Base-by-base conservation (phyloP, 1,140 invertebrate species). In the Pygmarrhopalites habei region DNA sequence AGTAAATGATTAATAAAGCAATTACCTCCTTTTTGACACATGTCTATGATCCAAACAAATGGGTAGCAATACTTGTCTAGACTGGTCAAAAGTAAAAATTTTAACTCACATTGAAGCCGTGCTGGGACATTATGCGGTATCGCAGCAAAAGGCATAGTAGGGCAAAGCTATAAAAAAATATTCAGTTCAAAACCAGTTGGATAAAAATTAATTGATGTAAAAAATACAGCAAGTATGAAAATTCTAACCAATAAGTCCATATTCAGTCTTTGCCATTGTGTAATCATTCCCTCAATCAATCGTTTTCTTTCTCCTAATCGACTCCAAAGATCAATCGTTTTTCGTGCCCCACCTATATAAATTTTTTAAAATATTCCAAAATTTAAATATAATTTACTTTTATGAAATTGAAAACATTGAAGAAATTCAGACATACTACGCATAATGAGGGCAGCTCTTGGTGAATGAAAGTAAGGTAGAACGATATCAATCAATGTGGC, bases 71-170 rank as follows among this genome's bases (percentile, higher is more conserved):
- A n/a, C n/a, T n/a, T n/a, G n/a, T n/a, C n/a, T n/a, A n/a, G n/a
- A n/a, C n/a, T n/a, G n/a, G n/a, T n/a, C n/a, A n/a, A n/a, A n/a
- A n/a, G n/a, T n/a, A n/a, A n/a, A n/a, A n/a, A n/a, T n/a, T n/a
- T n/a, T n/a, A n/a, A n/a, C n/a, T n/a, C n/a, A 68, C 67, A 58
- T 61, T 65, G 69, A 3, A 71, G 39, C 25, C 65, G 39, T 28
- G 64, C 69, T 23, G 69, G 69, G 19, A 39, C 17, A 51, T 68
- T 43, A 47, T 64, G 44, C 10, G 61, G 66, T 28, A 60, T 57
- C 43, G 69, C 69, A 39, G 69, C 52, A 30, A 71, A 71, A 25
- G 69, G 69, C 39, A 71, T 60, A 0, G 65, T 10, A n/a, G 66
- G 66, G 28, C 57, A 66, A 30, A 71, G 49, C 21, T 43, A 39